These are phyloP conservation scores for Sciurus niger DNA, from an alignment of 2,113 vertebrate species.

Conservation along the genomic window DNA sequence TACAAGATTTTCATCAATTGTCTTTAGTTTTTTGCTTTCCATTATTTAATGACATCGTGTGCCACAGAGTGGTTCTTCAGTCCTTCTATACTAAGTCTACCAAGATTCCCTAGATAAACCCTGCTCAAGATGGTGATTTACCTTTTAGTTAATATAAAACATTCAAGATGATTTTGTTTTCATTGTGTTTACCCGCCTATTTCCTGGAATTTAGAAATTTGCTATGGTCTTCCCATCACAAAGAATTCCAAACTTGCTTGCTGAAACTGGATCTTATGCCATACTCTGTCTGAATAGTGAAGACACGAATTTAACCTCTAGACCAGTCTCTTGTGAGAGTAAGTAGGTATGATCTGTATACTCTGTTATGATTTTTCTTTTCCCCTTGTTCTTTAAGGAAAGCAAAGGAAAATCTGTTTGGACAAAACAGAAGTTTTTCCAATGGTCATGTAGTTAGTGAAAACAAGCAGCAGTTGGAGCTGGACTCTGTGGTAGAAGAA, in stretches of 20 bases:
- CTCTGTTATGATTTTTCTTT: conserved; percentile 56
- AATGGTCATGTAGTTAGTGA: conserved; percentile 78
- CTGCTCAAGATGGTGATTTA: conserved; percentile 48
- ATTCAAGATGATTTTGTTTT: conserved; percentile 53
- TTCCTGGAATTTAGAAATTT: conserved; percentile 58
- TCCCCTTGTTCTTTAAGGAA: conserved; percentile 83
- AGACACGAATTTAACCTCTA: conserved; percentile 40
- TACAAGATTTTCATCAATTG: conserved; percentile 9
- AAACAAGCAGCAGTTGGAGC: conserved; percentile 82
- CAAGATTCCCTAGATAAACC: conserved; percentile 14
- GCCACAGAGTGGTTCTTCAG: conserved; percentile 23
- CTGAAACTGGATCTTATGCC: conserved; percentile 19
- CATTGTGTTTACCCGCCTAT: conserved; percentile 15
- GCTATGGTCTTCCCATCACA: conserved; percentile 12
- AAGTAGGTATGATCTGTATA: not conserved
- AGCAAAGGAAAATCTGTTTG: conserved; percentile 88
- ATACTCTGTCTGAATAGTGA: not conserved
- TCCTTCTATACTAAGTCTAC: conserved; percentile 14
- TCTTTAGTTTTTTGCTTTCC: conserved; percentile 51
- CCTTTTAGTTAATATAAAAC: conserved; percentile 59
- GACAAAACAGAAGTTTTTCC: conserved; percentile 81
- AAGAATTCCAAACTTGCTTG: conserved; percentile 6
- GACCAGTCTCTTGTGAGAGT: conserved; percentile 54
- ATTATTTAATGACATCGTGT: conserved; percentile 37
- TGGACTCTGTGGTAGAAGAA: conserved; percentile 88